phyloP scores from a whole-genome alignment of 2,113 vertebrate species.

The Ovibos moschatus region DNA sequence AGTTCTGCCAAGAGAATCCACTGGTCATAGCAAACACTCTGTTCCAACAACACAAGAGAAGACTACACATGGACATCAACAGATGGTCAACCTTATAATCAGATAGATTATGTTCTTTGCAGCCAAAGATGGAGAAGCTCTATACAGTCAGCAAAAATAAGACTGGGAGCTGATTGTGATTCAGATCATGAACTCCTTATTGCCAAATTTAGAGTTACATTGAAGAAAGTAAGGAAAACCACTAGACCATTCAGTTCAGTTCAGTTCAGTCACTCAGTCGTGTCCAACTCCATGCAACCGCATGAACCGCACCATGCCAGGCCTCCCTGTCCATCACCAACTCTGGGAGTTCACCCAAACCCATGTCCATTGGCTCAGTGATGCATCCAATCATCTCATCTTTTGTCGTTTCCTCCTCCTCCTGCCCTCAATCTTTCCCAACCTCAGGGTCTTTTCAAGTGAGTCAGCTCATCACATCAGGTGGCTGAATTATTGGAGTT shows the following conservation, averaged over 20 bases:
- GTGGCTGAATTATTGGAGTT: no score
- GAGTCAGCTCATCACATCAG: no score
- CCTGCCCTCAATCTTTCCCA: no score
- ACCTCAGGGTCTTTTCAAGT: no score
- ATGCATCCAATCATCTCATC: no score
- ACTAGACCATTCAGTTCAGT: neutral
- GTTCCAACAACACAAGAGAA: neutral
- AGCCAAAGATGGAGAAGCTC: neutral
- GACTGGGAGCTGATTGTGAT: neutral
- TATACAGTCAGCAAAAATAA: neutral
- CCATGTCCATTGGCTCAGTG: no score
- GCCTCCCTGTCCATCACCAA: no score
- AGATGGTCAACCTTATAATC: neutral
- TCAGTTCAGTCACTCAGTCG: no score
- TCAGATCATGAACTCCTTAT: neutral
- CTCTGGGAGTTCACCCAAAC: no score
- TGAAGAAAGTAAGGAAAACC: neutral
- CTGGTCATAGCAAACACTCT: neutral
- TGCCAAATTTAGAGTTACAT: neutral
- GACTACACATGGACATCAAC: neutral
- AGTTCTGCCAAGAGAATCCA: neutral
- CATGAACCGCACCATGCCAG: no score
- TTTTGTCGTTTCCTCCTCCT: no score
- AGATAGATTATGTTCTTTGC: neutral
- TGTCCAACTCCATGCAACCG: no score